These are phyloP conservation scores for Kryptolebias marmoratus DNA, from an alignment of 2,113 vertebrate genomes.

Conservation along the genomic window DNA sequence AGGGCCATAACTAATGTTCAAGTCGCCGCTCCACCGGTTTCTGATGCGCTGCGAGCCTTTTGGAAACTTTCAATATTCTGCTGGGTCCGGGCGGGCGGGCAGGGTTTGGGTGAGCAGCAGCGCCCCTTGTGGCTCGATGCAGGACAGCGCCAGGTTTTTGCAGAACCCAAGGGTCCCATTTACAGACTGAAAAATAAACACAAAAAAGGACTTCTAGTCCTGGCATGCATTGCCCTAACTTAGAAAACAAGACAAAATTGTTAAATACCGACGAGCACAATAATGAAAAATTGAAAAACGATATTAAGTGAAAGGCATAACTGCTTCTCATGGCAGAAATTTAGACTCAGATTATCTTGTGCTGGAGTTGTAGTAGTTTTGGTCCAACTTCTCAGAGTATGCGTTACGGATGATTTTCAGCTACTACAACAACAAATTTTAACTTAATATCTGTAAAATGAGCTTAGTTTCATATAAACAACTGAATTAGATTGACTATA, in stretches of 20 bases:
- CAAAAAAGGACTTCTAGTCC: slow-evolving; percentile 3
- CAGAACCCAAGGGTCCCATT: slow-evolving; percentile 66
- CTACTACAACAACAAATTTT: no score
- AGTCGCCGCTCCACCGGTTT: slow-evolving; percentile 12
- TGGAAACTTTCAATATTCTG: slow-evolving; percentile 74
- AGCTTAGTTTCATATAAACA: no score
- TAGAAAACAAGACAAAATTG: slow-evolving; percentile 40
- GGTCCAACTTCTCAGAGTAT: no score
- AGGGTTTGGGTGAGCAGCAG: slow-evolving; percentile 55
- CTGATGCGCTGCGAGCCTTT: slow-evolving; percentile 49
- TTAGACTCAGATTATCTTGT: no score
- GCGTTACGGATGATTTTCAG: no score
- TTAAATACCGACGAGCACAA: slow-evolving; percentile 23
- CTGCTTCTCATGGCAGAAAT: no score
- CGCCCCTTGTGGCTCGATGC: slow-evolving; percentile 68
- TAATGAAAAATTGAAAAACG: not conserved
- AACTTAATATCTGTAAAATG: no score
- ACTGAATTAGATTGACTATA: no score
- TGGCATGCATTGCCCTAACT: slow-evolving; percentile 59
- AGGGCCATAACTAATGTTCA: slow-evolving; percentile 6
- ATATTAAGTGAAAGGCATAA: no score
- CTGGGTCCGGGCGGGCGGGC: slow-evolving; percentile 28
- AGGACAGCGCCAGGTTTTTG: slow-evolving; percentile 17
- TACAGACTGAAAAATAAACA: slow-evolving; percentile 22
- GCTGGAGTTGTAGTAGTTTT: no score